A percentile compares a stretch with the other conserved stretches of the same genome.
Conservation (phyloP, 2,888 invertebrate genomes). For the Hermaeophaga mercurialis region DNA sequence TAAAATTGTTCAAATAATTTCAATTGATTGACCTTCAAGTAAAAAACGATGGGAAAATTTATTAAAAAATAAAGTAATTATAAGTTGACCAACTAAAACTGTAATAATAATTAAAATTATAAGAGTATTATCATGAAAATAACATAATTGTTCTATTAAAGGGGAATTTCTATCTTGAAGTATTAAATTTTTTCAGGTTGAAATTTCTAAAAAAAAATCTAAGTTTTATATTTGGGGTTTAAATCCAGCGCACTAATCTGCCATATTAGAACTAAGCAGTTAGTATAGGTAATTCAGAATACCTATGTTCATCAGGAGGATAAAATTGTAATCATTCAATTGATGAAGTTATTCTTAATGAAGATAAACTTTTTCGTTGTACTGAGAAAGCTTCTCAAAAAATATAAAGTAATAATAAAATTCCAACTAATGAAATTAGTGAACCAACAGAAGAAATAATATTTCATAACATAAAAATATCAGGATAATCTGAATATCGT, state of each 20-base stretch:
- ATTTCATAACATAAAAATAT: slow-evolving; percentile 62
- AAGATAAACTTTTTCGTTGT: slow-evolving; percentile 11
- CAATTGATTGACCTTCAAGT: slow-evolving; percentile 66
- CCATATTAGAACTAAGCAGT: slow-evolving; percentile 68
- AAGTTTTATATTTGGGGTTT: slow-evolving; percentile 70
- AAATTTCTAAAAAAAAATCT: slow-evolving; percentile 67
- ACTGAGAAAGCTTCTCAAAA: slow-evolving; percentile 12
- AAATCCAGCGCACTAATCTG: slow-evolving; percentile 68
- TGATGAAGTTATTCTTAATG: slow-evolving; percentile 11
- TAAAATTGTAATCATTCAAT: slow-evolving; percentile 67
- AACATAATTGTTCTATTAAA: slow-evolving; percentile 70
- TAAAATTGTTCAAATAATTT: slow-evolving; percentile 68
- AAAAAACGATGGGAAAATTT: slow-evolving; percentile 63
- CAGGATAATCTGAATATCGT: slow-evolving; percentile 64
- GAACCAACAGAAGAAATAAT: slow-evolving; percentile 70
- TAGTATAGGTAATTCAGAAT: slow-evolving; percentile 64
- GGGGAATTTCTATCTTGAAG: slow-evolving; percentile 68
- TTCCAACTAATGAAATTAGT: slow-evolving; percentile 15
- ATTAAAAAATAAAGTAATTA: slow-evolving; percentile 63
- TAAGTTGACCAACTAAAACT: slow-evolving; percentile 64
- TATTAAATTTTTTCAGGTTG: slow-evolving; percentile 64
- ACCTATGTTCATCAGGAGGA: slow-evolving; percentile 65
- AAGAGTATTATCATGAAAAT: too few relatives aligned
- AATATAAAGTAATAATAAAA: slow-evolving; percentile 14
- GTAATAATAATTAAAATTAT: too few relatives aligned